Conservation (phyloP, 2,888 invertebrate genomes). For the Sarcophaga rosellei region DNA sequence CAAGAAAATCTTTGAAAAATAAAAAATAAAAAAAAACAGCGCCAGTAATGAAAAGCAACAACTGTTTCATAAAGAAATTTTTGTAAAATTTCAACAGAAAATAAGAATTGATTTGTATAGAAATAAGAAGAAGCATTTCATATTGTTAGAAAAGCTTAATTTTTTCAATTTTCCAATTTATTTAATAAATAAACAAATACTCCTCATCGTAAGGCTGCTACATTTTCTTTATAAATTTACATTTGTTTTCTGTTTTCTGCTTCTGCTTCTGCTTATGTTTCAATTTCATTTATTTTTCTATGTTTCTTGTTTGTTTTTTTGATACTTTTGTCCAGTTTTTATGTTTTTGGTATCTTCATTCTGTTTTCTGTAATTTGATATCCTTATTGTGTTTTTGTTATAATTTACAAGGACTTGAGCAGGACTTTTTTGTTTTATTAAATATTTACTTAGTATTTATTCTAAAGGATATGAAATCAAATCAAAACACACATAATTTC, state of each 20-base stretch:
- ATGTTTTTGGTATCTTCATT: too few species aligned
- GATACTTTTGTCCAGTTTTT: too few species aligned
- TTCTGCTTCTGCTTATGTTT: neutral
- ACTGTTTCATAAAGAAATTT: neutral
- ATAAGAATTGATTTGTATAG: too few species aligned
- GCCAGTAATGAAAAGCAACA: constrained; percentile 1
- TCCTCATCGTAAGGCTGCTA: neutral
- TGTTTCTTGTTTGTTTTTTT: neutral
- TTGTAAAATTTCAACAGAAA: too few species aligned
- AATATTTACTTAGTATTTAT: constrained; percentile 1
- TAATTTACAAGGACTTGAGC: constrained; percentile 10
- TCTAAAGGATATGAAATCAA: neutral
- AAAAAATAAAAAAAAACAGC: neutral
- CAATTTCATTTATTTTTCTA: neutral
- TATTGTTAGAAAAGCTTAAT: too few species aligned
- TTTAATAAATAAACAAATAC: constrained; percentile 11
- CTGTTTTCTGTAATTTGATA: neutral
- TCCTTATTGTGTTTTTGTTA: neutral
- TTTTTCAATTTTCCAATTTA: neutral
- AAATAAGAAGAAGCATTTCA: too few species aligned
- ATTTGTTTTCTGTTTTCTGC: too few species aligned
- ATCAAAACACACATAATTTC: neutral
- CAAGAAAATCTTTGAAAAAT: neutral
- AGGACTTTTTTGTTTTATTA: neutral
- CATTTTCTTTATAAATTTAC: neutral